phyloP scores from a whole-genome alignment of 2,113 vertebrate species.

The Lepus americanus region DNA sequence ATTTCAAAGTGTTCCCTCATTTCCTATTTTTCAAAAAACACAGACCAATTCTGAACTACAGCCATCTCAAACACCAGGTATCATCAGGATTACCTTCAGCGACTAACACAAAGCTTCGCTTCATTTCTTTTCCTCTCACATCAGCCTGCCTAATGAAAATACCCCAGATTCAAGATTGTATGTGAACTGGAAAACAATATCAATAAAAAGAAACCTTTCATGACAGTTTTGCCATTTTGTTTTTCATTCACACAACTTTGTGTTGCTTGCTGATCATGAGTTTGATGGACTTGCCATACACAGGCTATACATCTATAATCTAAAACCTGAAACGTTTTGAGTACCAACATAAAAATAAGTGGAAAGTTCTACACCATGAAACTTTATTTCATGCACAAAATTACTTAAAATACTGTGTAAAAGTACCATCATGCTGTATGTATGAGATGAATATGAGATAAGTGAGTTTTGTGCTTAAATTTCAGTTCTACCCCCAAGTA shows the following conservation, averaged over 20 bases:
- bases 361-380: no score
- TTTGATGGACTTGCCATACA: neutral
- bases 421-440: no score
- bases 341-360: no score
- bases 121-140: neutral
- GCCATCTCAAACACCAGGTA: neutral
- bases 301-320: no score
- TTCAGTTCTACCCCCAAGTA: no score
- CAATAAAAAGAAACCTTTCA: neutral
- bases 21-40: slow-evolving; percentile 23
- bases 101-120: neutral
- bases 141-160: neutral
- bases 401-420: no score
- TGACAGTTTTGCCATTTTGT: slow-evolving; percentile 9
- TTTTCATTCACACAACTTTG: neutral
- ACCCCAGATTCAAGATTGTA: neutral
- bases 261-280: neutral
- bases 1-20: neutral
- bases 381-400: no score
- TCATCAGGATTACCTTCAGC: neutral
- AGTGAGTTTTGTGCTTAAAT: no score
- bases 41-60: neutral
- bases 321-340: no score
- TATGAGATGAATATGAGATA: no score
- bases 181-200: slow-evolving; percentile 3